Percentiles rank a stretch among this genome's conserved stretches.
Conservation (phyloP, 2,888 invertebrate genomes). For the Criorhina ranunculi region DNA sequence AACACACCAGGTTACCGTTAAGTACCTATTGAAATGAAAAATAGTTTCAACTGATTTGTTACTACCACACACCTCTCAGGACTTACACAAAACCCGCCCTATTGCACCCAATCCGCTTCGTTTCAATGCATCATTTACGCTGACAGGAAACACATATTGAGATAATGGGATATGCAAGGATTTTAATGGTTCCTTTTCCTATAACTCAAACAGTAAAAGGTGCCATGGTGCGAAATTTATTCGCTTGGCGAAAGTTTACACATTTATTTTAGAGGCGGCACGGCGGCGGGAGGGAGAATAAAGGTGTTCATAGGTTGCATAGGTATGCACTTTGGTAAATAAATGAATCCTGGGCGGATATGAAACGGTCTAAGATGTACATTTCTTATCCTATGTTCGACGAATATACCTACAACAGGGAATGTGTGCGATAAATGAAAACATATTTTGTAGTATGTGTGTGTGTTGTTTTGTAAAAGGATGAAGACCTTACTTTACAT, state of each 20-base stretch:
- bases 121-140: constrained; percentile 73
- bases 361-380: not conserved
- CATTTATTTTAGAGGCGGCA: constrained; percentile 25
- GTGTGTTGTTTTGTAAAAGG: not conserved
- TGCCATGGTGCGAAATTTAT: constrained; percentile 58
- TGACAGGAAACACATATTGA: constrained; percentile 75
- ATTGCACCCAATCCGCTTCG: constrained; percentile 6
- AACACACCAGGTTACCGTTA: constrained; percentile 40
- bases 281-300: not conserved
- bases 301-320: not conserved
- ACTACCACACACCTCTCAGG: constrained; percentile 9
- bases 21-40: constrained; percentile 62
- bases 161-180: constrained; percentile 74
- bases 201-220: constrained; percentile 59
- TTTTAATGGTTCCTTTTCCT: constrained; percentile 62
- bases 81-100: not conserved
- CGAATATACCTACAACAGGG: not conserved
- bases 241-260: constrained; percentile 53
- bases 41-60: constrained; percentile 71
- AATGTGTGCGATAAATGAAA: constrained; percentile 17
- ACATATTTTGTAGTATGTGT: not conserved
- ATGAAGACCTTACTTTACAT: not conserved
- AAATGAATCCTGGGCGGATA: constrained; percentile 7
- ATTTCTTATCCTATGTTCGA: not conserved
- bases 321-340: constrained; percentile 11